These are phyloP conservation scores for Alectura lathami DNA, from an alignment of 2,113 vertebrate species.

Conservation along the genomic window DNA sequence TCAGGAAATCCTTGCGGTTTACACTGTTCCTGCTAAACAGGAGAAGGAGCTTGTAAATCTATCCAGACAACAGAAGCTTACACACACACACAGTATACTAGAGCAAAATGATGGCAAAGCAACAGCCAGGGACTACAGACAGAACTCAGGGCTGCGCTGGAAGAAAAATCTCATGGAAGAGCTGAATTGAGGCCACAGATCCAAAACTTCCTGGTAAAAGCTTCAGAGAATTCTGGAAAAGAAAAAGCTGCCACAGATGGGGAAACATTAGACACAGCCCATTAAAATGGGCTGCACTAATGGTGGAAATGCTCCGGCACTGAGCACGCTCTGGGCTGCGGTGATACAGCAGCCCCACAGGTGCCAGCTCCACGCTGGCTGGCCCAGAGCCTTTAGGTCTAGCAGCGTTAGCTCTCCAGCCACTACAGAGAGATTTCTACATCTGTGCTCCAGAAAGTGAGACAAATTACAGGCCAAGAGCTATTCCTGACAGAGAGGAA, in stretches of 20 bases:
- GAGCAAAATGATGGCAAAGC: constrained; percentile 18
- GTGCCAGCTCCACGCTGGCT: background rate
- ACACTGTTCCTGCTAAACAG: constrained; percentile 17
- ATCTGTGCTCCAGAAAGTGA: constrained; percentile 42
- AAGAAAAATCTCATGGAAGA: background rate
- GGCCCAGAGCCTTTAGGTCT: constrained; percentile 1
- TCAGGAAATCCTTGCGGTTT: constrained; percentile 36
- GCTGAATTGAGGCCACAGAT: background rate
- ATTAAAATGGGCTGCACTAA: background rate
- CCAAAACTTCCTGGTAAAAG: background rate
- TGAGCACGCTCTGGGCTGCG: background rate
- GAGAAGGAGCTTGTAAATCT: constrained; percentile 5
- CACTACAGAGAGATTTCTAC: background rate
- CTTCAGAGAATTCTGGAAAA: constrained; percentile 22
- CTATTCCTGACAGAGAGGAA: background rate
- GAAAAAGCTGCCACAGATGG: constrained; percentile 10
- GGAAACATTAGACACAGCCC: background rate
- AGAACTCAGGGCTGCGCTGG: background rate
- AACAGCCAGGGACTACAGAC: background rate
- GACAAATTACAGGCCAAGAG: background rate
- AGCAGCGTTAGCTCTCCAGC: background rate
- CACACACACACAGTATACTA: background rate
- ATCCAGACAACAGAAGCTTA: background rate
- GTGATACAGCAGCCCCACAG: background rate
- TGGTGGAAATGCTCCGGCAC: background rate